Evolutionary conservation across 2,797 vertebrate species (phyloP), one percentile per base, ranked within the genome.

Genomic region (Nyctibius grandis): DNA sequence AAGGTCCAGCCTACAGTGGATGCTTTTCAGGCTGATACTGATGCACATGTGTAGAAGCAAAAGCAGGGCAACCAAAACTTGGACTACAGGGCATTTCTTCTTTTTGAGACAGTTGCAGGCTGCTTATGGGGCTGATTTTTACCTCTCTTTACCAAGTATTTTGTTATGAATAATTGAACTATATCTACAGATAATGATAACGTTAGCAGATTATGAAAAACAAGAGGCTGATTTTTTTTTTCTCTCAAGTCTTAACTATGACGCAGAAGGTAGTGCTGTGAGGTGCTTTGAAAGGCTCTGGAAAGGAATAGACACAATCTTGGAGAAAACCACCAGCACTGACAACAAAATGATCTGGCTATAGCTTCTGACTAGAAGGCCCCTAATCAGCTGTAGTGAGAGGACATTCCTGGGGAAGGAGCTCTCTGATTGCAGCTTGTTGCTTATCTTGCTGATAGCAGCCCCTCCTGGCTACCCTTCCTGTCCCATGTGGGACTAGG

Each of bases 31-130:
- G 47, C 53, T 68, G 53, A 7, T 47, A 1, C 6, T 72, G 42
- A 23, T 59, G 44, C 9, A 36, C 1, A 0, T 15, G 12, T 20
- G 44, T 25, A 50, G 61, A 42, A 64, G 5, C 38, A 61, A 0
- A 1, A n/a, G 13, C 25, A 64, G 33, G 17, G n/a, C 26, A 76
- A 44, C 5, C 8, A 65, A 76, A 82, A 73, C 10, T 2, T 10
- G 20, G 47, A 20, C 38, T 38, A 11, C 3, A 15, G 54, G 56
- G 25, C 20, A 23, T 29, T 69, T 50, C 56, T 50, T 72, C 18
- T 31, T 53, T 40, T 38, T 72, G 28, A 93, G 74, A 25, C n/a
- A 77, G 48, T 16, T 93, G 6, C 15, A 53, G 64, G 21, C 69
- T 78, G 61, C 16, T 50, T 64, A 3, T 13, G 11, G 25, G 12